Conservation (phyloP, 2,888 invertebrate species). For the Deroplatys truncata region DNA sequence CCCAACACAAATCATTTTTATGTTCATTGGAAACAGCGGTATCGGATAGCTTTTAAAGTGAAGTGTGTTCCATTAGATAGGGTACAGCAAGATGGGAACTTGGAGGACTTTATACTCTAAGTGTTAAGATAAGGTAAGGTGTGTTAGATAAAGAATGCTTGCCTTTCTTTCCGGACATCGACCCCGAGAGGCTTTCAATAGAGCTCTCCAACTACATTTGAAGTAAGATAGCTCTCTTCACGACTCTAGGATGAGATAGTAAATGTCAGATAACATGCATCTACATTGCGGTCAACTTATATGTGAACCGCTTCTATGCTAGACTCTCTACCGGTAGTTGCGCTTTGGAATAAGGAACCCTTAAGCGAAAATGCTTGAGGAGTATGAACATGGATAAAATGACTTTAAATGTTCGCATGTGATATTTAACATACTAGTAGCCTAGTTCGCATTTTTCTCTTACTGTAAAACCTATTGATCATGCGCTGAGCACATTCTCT, state of each 20-base stretch:
- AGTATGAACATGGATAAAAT: too few relatives aligned
- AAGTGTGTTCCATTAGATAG: background rate
- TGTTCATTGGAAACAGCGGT: background rate
- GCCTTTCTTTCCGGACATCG: background rate
- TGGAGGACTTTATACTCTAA: background rate
- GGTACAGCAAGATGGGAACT: background rate
- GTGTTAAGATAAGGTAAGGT: background rate
- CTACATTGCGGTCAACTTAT: background rate
- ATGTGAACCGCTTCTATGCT: background rate
- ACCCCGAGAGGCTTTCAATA: background rate
- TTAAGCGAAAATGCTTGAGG: too few relatives aligned
- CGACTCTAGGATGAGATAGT: background rate
- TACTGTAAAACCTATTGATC: too few relatives aligned
- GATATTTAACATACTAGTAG: too few relatives aligned
- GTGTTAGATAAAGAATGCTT: background rate
- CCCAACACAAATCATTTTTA: background rate
- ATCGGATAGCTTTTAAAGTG: background rate
- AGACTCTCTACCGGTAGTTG: too few relatives aligned
- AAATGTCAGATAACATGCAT: background rate
- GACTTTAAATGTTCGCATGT: too few relatives aligned
- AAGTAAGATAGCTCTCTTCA: background rate
- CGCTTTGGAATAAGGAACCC: too few relatives aligned
- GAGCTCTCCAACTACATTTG: background rate
- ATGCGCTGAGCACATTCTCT: too few relatives aligned
- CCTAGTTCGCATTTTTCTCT: too few relatives aligned